Conservation (phyloP, 2,888 invertebrate genomes). For the Eristalinus sepulchralis region DNA sequence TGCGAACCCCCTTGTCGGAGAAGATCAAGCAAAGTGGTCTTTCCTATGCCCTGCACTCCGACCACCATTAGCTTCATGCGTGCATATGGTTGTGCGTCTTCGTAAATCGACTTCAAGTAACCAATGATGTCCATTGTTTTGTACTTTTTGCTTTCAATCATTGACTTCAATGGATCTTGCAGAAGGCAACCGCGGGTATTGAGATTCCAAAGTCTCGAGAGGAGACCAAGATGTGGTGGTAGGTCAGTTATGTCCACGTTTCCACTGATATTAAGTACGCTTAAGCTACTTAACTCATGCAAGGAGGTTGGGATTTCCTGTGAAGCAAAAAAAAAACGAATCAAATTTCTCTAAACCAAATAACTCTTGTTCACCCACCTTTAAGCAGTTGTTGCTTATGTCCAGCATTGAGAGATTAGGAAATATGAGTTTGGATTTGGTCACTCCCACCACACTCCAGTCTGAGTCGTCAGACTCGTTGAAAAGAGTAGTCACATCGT, state of each 20-base stretch:
- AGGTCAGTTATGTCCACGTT: slow-evolving; percentile 89
- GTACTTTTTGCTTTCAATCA: slow-evolving; percentile 95
- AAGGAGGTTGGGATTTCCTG: slow-evolving; percentile 90
- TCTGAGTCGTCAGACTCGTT: slow-evolving; percentile 84
- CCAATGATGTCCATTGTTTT: slow-evolving; percentile 96
- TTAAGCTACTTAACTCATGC: slow-evolving; percentile 91
- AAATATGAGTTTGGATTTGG: slow-evolving; percentile 89
- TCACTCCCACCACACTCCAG: slow-evolving; percentile 83
- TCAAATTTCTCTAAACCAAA: too few relatives aligned
- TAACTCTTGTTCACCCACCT: slow-evolving; percentile 72
- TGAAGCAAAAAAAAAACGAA: slow-evolving; percentile 71
- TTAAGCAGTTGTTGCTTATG: slow-evolving; percentile 92
- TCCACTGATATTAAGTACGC: slow-evolving; percentile 94
- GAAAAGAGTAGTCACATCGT: slow-evolving; percentile 87
- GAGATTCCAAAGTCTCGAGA: slow-evolving; percentile 97
- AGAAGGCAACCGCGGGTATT: slow-evolving; percentile 94
- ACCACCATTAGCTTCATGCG: slow-evolving; percentile 98
- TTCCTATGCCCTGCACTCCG: slow-evolving; percentile 92
- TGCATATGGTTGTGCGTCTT: slow-evolving; percentile 95
- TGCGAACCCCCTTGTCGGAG: slow-evolving; percentile 91
- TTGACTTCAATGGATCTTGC: slow-evolving; percentile 92
- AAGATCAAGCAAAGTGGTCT: slow-evolving; percentile 95
- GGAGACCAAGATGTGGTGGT: slow-evolving; percentile 96
- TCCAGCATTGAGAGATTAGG: slow-evolving; percentile 97
- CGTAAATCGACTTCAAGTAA: slow-evolving; percentile 93